Evolutionary conservation across 1,140 invertebrate genomes (phyloP).

Genomic region (Cylas formicarius): DNA sequence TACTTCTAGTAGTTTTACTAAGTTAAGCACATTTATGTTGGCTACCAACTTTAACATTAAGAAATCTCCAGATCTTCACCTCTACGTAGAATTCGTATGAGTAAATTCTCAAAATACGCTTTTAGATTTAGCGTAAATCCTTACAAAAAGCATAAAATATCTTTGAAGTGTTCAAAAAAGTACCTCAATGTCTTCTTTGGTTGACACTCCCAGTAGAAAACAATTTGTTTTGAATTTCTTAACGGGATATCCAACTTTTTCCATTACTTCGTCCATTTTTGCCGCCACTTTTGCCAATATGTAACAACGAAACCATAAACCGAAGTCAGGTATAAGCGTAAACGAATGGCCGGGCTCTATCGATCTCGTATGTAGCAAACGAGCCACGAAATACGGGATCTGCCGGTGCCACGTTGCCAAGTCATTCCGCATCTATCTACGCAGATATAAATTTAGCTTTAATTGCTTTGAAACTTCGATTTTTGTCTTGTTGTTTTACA

Average conservation of each 20-base stretch:
- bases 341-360: not conserved
- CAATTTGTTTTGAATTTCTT: conserved; percentile 6
- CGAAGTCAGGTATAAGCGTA: not conserved
- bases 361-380: conserved; percentile 7
- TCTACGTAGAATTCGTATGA: not conserved
- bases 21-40: not conserved
- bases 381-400: too few relatives aligned
- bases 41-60: too few relatives aligned
- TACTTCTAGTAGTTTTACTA: not conserved
- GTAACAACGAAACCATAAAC: conserved; percentile 4
- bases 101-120: not conserved
- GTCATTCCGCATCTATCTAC: too few relatives aligned
- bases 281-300: conserved; percentile 2
- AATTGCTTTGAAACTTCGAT: too few relatives aligned
- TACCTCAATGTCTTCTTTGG: conserved; percentile 15
- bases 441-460: too few relatives aligned
- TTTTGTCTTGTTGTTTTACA: too few relatives aligned
- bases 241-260: conserved; percentile 4
- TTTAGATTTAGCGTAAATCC: not conserved
- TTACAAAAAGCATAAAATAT: not conserved
- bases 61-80: too few relatives aligned
- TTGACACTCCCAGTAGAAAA: conserved; percentile 8
- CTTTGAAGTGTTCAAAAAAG: not conserved
- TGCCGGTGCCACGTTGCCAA: too few relatives aligned
- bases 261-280: conserved; percentile 9